Conservation (phyloP, 1,140 invertebrate species). For the Vollenhovia emeryi region DNA sequence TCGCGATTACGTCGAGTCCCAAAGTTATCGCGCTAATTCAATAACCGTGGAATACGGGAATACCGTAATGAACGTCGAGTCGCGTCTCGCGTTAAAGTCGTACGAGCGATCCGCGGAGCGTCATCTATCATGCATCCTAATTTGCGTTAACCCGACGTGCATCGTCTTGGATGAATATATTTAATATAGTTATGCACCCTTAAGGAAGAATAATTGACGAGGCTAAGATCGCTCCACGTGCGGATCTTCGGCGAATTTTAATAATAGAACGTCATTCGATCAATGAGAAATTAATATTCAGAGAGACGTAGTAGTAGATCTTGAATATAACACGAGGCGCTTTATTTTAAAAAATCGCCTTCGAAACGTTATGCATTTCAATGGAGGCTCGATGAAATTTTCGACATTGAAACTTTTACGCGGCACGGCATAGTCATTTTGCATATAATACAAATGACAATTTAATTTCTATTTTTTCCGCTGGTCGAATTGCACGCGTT, state of each 20-base stretch:
- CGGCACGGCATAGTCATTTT: too few relatives aligned
- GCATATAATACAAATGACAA: neutral
- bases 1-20: neutral
- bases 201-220: slow-evolving; percentile 13
- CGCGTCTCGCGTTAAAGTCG: neutral
- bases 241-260: slow-evolving; percentile 24
- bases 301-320: neutral
- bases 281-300: slow-evolving; percentile 43
- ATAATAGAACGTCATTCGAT: slow-evolving; percentile 44
- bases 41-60: neutral
- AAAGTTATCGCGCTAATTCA: slow-evolving; percentile 6
- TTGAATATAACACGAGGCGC: slow-evolving; percentile 16
- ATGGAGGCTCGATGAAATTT: neutral
- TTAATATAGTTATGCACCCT: neutral
- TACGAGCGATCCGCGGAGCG: neutral
- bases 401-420: neutral
- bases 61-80: neutral
- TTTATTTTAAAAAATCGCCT: slow-evolving; percentile 27
- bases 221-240: neutral
- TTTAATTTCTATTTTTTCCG: neutral
- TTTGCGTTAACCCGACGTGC: slow-evolving; percentile 26
- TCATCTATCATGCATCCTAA: slow-evolving; percentile 42
- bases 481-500: neutral
- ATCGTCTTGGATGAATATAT: slow-evolving; percentile 31
- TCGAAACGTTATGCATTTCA: neutral